Conservation (phyloP, 2,113 vertebrate species). For the Silurus meridionalis region DNA sequence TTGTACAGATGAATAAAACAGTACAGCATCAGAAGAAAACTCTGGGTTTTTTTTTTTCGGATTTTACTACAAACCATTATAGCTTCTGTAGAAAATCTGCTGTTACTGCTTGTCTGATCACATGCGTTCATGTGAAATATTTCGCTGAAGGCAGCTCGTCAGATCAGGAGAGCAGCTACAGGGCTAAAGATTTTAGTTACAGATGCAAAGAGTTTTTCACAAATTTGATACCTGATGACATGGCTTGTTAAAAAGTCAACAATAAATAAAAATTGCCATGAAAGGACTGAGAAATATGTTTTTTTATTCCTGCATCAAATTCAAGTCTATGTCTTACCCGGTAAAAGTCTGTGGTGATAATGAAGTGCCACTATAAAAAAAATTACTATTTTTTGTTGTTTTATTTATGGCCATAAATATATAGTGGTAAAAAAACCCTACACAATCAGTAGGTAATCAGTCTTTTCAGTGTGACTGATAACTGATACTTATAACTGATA, state of each 20-base stretch:
- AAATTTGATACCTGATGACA: not conserved
- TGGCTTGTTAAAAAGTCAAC: not conserved
- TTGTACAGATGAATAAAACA: not conserved
- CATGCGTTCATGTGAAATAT: not conserved
- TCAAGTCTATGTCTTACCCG: not conserved
- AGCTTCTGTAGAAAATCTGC: not conserved
- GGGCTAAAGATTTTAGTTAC: too few species aligned
- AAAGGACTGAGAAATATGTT: not conserved
- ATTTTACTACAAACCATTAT: not conserved
- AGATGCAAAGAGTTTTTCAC: too few species aligned
- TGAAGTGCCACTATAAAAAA: not conserved
- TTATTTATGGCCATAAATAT: too few species aligned
- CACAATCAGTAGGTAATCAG: too few species aligned
- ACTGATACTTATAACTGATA: too few species aligned
- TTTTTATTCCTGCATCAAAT: not conserved
- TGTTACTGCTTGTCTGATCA: not conserved
- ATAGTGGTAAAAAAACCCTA: too few species aligned
- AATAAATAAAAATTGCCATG: not conserved
- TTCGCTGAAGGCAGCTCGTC: too few species aligned
- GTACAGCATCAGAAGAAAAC: not conserved
- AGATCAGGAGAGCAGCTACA: too few species aligned
- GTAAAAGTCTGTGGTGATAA: not conserved
- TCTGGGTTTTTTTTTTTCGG: not conserved
- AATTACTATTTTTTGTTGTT: too few species aligned
- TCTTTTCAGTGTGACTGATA: too few species aligned